A percentile compares a stretch with the other conserved stretches of the same genome.
phyloP scores from a whole-genome alignment of 2,888 invertebrate species.

The Torymus texanus region DNA sequence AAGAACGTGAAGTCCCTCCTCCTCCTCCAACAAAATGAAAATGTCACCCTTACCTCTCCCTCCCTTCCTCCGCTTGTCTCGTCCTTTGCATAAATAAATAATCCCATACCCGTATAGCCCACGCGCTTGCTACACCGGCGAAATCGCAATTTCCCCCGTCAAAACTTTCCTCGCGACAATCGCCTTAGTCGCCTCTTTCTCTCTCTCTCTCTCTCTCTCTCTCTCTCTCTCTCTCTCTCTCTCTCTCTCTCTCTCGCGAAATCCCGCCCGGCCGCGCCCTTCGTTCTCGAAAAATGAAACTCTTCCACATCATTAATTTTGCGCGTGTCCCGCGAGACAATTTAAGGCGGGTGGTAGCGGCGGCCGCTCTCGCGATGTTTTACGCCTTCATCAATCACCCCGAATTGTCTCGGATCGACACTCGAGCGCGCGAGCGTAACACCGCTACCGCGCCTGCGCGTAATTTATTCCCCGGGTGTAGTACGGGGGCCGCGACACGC shows the following conservation, averaged over 20 bases:
- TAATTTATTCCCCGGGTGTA: conserved; percentile 44
- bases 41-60: too few species aligned
- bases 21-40: too few species aligned
- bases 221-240: too few species aligned
- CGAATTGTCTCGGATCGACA: conserved; percentile 49
- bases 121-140: background rate
- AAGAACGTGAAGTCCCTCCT: too few species aligned
- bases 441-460: background rate
- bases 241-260: too few species aligned
- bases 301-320: conserved; percentile 53
- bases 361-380: conserved; percentile 17
- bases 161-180: conserved; percentile 8
- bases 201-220: too few species aligned
- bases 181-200: background rate
- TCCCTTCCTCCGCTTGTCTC: background rate
- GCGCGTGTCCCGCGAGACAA: conserved; percentile 40
- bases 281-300: conserved; percentile 46
- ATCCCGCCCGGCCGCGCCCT: background rate
- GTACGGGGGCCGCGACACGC: conserved; percentile 8
- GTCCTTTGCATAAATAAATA: conserved; percentile 39
- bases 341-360: conserved; percentile 24
- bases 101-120: background rate
- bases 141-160: conserved; percentile 37
- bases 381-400: conserved; percentile 46
- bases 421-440: conserved; percentile 1